Percentiles rank a stretch among this genome's conserved stretches.
phyloP scores from a whole-genome alignment of 1,140 invertebrate species.

The Aphidius ervi region DNA sequence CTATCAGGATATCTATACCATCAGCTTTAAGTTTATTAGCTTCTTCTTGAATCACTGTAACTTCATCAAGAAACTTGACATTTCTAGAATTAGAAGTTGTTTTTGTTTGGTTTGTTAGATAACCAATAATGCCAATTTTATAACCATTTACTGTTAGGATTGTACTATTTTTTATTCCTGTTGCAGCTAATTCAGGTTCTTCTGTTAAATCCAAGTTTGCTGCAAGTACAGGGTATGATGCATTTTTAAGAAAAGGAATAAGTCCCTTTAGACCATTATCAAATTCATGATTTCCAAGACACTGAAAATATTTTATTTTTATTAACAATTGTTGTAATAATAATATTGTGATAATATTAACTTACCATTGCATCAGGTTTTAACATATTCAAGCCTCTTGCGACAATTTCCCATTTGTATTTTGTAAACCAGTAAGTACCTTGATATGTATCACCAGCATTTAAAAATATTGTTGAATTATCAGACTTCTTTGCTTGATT shows the following conservation, averaged over 20 bases:
- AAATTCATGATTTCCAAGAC: conserved; percentile 92
- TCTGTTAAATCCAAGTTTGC: conserved; percentile 70
- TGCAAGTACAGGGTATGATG: conserved; percentile 68
- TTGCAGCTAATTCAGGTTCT: conserved; percentile 59
- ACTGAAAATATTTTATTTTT: conserved; percentile 54
- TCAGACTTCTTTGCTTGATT: conserved; percentile 36
- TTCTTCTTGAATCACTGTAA: conserved; percentile 65
- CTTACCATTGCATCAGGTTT: conserved; percentile 70
- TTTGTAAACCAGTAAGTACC: conserved; percentile 78
- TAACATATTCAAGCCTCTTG: conserved; percentile 16
- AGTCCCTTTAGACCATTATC: conserved; percentile 75
- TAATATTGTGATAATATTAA: conserved; percentile 24
- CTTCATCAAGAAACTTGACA: conserved; percentile 72
- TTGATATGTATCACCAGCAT: conserved; percentile 82
- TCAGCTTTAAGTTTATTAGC: conserved; percentile 59
- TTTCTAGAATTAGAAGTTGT: conserved; percentile 59
- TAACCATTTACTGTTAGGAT: conserved; percentile 61
- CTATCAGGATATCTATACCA: conserved; percentile 83
- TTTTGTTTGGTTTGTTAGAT: conserved; percentile 79
- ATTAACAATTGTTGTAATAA: conserved; percentile 3
- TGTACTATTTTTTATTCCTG: conserved; percentile 60
- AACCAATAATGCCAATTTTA: conserved; percentile 83
- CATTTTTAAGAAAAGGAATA: conserved; percentile 69
- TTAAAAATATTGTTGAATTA: conserved; percentile 53
- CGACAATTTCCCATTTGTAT: conserved; percentile 52